Conservation (phyloP, 2,797 vertebrate genomes). For the Pangasius sanitwongsei region DNA sequence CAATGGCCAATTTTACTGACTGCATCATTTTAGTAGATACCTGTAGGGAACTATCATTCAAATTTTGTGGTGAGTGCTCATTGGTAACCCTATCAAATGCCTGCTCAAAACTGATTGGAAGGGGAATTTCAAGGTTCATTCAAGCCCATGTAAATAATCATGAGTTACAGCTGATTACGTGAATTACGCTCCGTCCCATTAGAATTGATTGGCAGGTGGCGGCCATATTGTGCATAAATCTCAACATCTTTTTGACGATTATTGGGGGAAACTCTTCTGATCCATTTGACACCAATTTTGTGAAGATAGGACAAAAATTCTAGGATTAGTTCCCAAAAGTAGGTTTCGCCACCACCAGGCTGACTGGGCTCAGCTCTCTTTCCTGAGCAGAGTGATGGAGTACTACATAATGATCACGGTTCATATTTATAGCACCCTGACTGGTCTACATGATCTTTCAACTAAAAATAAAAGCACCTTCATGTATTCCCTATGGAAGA, state of each 20-base stretch:
- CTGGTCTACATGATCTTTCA: not conserved
- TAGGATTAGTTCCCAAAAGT: not conserved
- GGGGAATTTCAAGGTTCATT: not conserved
- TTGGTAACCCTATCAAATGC: not conserved
- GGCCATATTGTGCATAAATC: not conserved
- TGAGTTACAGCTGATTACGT: not conserved
- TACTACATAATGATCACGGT: no score
- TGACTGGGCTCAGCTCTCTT: not conserved
- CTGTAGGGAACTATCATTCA: not conserved
- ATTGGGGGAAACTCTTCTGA: not conserved
- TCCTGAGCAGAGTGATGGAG: no score
- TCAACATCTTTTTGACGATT: not conserved
- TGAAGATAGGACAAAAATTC: not conserved
- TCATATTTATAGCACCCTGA: no score
- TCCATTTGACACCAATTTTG: not conserved
- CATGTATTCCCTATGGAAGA: not conserved
- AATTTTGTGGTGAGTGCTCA: not conserved
- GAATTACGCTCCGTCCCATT: not conserved
- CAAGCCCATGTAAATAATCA: not conserved
- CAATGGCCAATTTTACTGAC: no score
- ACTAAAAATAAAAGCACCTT: not conserved
- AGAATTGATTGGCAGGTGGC: not conserved
- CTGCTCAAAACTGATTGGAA: not conserved
- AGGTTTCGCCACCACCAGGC: not conserved
- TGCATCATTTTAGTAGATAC: not conserved